Conservation (phyloP, 2,797 vertebrate species). For the Coregonus ussuriensis region DNA sequence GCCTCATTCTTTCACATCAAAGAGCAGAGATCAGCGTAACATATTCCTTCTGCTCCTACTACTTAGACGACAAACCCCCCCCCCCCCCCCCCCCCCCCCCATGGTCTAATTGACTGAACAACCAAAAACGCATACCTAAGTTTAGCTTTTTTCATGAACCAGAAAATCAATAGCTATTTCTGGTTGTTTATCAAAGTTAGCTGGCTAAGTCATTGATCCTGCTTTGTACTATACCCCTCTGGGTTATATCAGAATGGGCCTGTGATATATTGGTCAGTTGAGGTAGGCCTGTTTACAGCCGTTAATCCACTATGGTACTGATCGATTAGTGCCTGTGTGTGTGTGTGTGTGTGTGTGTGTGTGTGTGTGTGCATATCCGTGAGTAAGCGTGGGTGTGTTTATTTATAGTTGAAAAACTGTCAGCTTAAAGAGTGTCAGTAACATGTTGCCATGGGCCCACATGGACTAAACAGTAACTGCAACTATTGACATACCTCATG, state of each 20-base stretch:
- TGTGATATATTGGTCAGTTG: too few relatives aligned
- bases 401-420: neutral
- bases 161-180: too few relatives aligned
- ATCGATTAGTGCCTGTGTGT: neutral
- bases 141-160: too few relatives aligned
- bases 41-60: conserved; percentile 8
- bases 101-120: too few relatives aligned
- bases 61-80: neutral
- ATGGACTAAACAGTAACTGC: neutral
- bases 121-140: too few relatives aligned
- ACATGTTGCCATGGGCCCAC: neutral
- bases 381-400: conserved; percentile 1
- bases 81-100: neutral
- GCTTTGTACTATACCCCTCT: too few relatives aligned
- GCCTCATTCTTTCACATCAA: conserved; percentile 32
- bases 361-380: neutral
- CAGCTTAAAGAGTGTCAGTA: neutral
- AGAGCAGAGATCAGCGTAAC: conserved; percentile 9
- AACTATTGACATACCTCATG: neutral
- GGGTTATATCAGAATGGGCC: too few relatives aligned
- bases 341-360: too few relatives aligned
- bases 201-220: too few relatives aligned
- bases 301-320: too few relatives aligned
- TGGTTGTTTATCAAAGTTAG: too few relatives aligned
- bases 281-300: too few relatives aligned